These are phyloP conservation scores for Lasioglossum zephyrum DNA, from an alignment of 2,888 invertebrate species.

Conservation along the genomic window DNA sequence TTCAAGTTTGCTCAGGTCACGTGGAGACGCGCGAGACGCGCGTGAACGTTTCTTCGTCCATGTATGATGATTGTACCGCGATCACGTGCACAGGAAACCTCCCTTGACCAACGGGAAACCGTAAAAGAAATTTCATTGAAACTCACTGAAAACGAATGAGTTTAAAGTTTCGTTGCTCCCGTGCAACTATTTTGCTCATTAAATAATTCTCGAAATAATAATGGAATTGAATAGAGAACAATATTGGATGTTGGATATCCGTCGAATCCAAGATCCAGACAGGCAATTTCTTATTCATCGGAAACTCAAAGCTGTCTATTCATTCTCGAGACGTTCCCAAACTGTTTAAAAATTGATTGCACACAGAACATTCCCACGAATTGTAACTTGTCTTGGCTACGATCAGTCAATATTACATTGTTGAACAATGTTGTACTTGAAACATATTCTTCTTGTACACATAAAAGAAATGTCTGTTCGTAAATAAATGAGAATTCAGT, in stretches of 20 bases:
- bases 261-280: neutral
- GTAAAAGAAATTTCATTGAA: neutral
- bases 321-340: neutral
- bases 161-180: no score
- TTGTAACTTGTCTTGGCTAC: neutral
- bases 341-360: neutral
- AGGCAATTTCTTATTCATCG: neutral
- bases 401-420: neutral
- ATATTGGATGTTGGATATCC: neutral
- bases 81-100: neutral
- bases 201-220: neutral
- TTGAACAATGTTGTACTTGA: neutral
- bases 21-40: constrained; percentile 35
- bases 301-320: neutral
- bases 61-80: neutral
- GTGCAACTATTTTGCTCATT: neutral
- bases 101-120: neutral
- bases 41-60: constrained; percentile 1
- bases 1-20: constrained; percentile 19
- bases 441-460: neutral
- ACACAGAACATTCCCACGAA: neutral
- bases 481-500: neutral
- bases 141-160: no score
- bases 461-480: neutral
- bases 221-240: neutral